phyloP scores from a whole-genome alignment of 2,113 vertebrate species.

The Rana temporaria region DNA sequence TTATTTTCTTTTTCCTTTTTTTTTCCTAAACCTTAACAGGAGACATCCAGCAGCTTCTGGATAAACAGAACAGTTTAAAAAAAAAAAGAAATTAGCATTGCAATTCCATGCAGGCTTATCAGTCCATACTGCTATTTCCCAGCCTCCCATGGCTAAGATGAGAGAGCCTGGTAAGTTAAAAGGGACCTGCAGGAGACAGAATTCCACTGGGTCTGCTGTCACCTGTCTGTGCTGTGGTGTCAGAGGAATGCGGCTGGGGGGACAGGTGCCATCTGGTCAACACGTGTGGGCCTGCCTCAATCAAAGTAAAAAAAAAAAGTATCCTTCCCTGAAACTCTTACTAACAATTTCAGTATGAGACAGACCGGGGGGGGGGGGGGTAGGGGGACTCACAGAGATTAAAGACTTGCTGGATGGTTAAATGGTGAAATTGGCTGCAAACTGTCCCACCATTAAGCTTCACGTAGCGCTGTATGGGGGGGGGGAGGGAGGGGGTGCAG shows the following conservation, averaged over 20 bases:
- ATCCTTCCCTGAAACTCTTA: background rate
- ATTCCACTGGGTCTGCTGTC: constrained; percentile 18
- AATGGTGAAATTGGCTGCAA: too few species aligned
- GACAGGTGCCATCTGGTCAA: constrained; percentile 37
- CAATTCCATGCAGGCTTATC: background rate
- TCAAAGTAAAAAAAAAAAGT: constrained; percentile 4
- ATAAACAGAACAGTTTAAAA: too few species aligned
- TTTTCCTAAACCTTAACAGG: too few species aligned
- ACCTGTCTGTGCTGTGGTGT: constrained; percentile 17
- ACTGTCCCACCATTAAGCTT: too few species aligned
- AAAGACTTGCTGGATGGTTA: background rate
- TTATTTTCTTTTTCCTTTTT: too few species aligned
- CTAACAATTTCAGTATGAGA: background rate
- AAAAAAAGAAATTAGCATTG: background rate
- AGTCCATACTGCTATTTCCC: background rate
- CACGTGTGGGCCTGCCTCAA: constrained; percentile 18
- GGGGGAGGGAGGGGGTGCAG: too few species aligned
- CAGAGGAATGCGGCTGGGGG: constrained; percentile 21
- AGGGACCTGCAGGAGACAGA: constrained; percentile 27
- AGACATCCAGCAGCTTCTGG: too few species aligned
- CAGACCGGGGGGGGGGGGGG: background rate
- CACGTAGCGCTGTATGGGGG: too few species aligned
- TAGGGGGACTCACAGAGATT: background rate
- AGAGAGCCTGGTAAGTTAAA: constrained; percentile 28
- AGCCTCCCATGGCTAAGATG: constrained; percentile 40